A percentile compares a stretch with the other conserved stretches of the same genome.
Evolutionary conservation across 64 coral and sea anemone species (phyloP).

Genomic region (Actinia tenebrosa): DNA sequence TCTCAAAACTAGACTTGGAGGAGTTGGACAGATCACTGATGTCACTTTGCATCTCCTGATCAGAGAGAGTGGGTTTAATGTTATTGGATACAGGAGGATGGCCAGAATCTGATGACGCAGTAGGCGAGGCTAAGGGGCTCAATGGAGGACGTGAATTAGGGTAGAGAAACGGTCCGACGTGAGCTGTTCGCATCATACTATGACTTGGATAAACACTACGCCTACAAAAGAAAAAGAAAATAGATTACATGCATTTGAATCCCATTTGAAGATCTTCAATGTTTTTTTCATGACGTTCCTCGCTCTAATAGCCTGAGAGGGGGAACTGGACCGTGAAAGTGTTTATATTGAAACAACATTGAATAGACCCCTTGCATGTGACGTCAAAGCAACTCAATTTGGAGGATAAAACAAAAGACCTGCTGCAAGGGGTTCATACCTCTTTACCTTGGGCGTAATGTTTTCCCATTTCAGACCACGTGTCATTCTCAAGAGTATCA

Average conservation of each 20-base stretch:
- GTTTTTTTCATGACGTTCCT: too few species aligned
- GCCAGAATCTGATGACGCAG: conserved; percentile 72
- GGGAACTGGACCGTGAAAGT: too few species aligned
- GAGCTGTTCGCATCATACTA: conserved; percentile 41
- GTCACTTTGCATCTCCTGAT: conserved; percentile 79
- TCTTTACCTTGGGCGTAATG: too few species aligned
- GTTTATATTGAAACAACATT: too few species aligned
- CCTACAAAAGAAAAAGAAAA: neutral
- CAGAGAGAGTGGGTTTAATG: conserved; percentile 53
- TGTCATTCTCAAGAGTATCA: too few species aligned
- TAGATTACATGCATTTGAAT: too few species aligned
- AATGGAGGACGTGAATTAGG: conserved; percentile 40
- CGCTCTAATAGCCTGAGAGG: too few species aligned
- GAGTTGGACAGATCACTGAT: conserved; percentile 75
- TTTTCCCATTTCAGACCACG: too few species aligned
- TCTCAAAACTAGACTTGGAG: conserved; percentile 23
- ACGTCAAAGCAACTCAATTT: too few species aligned
- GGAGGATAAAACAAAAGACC: too few species aligned
- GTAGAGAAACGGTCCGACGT: conserved; percentile 55
- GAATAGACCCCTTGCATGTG: too few species aligned
- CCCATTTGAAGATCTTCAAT: neutral
- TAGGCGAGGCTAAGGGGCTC: conserved; percentile 79
- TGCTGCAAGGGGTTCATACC: too few species aligned
- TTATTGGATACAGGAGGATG: conserved; percentile 82
- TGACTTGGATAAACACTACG: conserved; percentile 30